Evolutionary conservation across 2,797 vertebrate species (phyloP).

Genomic region (Dromococcyx pavoninus): DNA sequence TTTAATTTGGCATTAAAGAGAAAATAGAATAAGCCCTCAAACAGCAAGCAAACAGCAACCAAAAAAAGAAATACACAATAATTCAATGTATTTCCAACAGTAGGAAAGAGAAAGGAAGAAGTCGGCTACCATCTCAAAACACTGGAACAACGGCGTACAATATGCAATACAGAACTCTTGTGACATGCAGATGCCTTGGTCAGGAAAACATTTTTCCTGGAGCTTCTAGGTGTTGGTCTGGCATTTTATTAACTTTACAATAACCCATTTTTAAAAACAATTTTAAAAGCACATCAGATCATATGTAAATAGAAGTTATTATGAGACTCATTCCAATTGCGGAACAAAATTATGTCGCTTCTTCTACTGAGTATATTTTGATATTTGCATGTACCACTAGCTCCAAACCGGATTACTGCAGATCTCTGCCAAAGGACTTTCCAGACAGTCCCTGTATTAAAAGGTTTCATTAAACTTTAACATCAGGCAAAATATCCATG

Average conservation of each 20-base stretch:
- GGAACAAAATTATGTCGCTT: not conserved
- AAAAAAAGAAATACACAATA: not conserved
- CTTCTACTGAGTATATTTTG: not conserved
- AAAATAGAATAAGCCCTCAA: not conserved
- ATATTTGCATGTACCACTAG: not conserved
- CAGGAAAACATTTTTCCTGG: not conserved
- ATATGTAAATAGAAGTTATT: not conserved
- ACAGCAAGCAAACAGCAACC: not conserved
- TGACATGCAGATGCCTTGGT: not conserved
- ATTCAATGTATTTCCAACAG: not conserved
- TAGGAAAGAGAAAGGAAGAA: not conserved
- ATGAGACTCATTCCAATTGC: not conserved
- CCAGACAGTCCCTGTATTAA: not conserved
- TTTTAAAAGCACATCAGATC: not conserved
- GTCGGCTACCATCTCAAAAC: not conserved
- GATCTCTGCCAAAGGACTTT: constrained; percentile 1
- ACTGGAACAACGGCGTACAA: not conserved
- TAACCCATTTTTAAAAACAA: not conserved
- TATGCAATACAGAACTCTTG: not conserved
- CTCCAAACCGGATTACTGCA: not conserved
- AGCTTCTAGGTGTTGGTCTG: not conserved
- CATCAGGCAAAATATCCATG: not conserved
- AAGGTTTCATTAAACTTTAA: not conserved
- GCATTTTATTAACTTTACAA: constrained; percentile 3
- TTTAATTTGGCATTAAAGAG: too few relatives aligned